A percentile compares a stretch with the other conserved stretches of the same genome.
These are phyloP conservation scores for Neodon shergylaensis DNA, from an alignment of 2,113 vertebrate species.

Conservation along the genomic window DNA sequence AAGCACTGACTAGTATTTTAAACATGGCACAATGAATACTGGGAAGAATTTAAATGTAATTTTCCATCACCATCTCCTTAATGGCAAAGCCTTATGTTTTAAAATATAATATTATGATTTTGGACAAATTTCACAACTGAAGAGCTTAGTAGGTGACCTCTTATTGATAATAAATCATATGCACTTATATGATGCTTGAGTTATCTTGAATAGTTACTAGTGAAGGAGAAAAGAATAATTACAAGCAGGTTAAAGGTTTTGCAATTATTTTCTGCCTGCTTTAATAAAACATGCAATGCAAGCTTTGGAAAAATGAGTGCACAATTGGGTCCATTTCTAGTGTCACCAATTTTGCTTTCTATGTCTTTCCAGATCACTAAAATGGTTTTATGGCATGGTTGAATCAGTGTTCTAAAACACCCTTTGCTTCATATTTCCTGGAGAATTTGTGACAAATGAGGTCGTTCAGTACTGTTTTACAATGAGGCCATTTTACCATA, in stretches of 20 bases:
- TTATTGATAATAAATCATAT: constrained; percentile 43
- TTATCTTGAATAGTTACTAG: neutral
- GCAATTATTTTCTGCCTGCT: neutral
- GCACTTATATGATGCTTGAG: constrained; percentile 2
- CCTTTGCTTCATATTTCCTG: neutral
- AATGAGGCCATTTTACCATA: constrained; percentile 18
- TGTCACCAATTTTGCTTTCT: neutral
- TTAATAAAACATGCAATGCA: neutral
- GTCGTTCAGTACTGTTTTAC: constrained; percentile 24
- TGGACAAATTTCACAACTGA: constrained; percentile 46
- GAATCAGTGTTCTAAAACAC: neutral
- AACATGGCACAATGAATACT: neutral
- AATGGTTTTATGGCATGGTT: neutral
- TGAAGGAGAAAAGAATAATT: constrained; percentile 40
- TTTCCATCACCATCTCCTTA: neutral
- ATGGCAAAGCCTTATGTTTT: constrained; percentile 28
- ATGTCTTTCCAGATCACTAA: neutral
- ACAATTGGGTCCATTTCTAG: neutral
- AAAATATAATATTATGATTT: neutral
- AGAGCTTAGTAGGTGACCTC: neutral
- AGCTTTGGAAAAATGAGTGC: neutral
- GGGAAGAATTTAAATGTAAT: neutral
- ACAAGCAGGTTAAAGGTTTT: constrained; percentile 19
- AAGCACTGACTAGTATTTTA: neutral
- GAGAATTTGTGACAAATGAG: neutral